Evolutionary conservation across 1,140 invertebrate genomes (phyloP), one percentile per base, ranked within the genome.

Genomic region (Oryzaephilus surinamensis): DNA sequence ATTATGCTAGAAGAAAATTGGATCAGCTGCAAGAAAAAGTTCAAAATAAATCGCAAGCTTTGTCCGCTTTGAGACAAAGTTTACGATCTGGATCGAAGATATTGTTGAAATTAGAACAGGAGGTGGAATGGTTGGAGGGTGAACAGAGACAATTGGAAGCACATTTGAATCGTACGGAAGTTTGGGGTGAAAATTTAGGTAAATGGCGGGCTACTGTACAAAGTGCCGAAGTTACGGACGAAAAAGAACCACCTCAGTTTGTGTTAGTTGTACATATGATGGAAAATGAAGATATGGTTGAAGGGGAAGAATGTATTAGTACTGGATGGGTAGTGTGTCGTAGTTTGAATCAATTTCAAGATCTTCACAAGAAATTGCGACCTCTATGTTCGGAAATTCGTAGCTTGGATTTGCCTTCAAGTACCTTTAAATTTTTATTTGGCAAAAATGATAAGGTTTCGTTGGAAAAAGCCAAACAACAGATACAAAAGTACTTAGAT

Each of bases 111-210:
- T 62, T 94, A 19, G 81, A 84, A 29, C 79, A 79, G 54, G 87
- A 92, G 60, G 79, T 91, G 37, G 81, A 85, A 48, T 76, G 76
- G 58, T 63, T 93, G 21, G 76, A 82, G 34, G 74, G 74, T 2
- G 86, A 91, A 51, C 80, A 81, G 54, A 62, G 79, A 36, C 73
- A 84, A 41, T 57, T 91, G 8, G 85, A 91, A 58, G 79, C 79
- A 1, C 87, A 92, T 64, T 69, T 92, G 18, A 73, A 77, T n/a
- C 71, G 87, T 21, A 91, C 87, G 0, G 84, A 90, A 64, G 76
- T 79, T 30, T 94, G 89, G 89, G 83, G 80, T 2, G 83, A 90
- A 48, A 84, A 92, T 61, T 67, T 91, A 36, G 87, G 88, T 13
- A 72, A 73, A 39, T 94, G 88, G 89, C 73, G 77, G 45, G 85